A percentile compares a stretch with the other conserved stretches of the same genome.
Evolutionary conservation across 1,140 invertebrate genomes (phyloP).

Genomic region (Drosophila simulans): DNA sequence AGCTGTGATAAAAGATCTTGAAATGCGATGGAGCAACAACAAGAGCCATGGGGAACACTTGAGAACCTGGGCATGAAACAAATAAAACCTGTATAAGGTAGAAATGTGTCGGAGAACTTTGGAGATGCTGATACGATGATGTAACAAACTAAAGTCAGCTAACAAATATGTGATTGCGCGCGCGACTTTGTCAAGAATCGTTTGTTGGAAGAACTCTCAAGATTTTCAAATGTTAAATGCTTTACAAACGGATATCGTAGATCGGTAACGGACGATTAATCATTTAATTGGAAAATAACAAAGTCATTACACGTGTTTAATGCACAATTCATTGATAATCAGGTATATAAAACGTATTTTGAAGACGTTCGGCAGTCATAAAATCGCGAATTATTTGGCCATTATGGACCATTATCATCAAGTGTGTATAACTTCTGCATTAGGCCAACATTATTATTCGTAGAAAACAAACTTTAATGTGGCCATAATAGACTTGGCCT

Average conservation of each 20-base stretch:
- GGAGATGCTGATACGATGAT: slow-evolving; percentile 36
- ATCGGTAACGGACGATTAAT: not conserved
- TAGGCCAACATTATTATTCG: not conserved
- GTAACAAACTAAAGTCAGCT: slow-evolving; percentile 21
- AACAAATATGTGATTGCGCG: slow-evolving; percentile 14
- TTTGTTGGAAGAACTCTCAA: not conserved
- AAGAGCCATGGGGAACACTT: slow-evolving; percentile 16
- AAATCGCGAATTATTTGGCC: slow-evolving; percentile 5
- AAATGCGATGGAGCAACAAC: slow-evolving; percentile 31
- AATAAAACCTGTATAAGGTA: slow-evolving; percentile 36
- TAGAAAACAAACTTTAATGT: not conserved
- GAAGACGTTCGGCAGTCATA: not conserved
- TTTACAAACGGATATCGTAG: not conserved
- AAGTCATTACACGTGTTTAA: not conserved
- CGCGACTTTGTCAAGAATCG: slow-evolving; percentile 4
- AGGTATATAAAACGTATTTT: not conserved
- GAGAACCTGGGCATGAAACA: slow-evolving; percentile 6
- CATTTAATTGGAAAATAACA: not conserved
- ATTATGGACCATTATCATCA: slow-evolving; percentile 1
- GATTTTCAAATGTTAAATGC: not conserved
- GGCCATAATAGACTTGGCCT: slow-evolving; percentile 9
- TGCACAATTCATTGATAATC: not conserved
- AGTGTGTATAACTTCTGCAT: slow-evolving; percentile 13
- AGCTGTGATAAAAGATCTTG: slow-evolving; percentile 45
- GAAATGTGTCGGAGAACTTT: slow-evolving; percentile 24